These are phyloP conservation scores for Danaus chrysippus DNA, from an alignment of 2,888 invertebrate genomes.

Conservation along the genomic window DNA sequence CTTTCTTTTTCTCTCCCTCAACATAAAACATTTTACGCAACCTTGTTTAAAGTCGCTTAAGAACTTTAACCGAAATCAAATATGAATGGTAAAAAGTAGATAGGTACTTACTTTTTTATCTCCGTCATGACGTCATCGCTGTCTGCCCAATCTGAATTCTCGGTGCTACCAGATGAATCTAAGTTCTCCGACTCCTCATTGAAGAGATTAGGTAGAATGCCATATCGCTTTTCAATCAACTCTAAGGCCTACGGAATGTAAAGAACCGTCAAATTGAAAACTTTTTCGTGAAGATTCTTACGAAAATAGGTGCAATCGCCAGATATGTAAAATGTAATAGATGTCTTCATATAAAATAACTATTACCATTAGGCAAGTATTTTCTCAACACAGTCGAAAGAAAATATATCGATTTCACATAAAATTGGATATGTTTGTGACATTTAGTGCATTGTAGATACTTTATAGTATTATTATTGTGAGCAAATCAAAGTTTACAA, in stretches of 20 bases:
- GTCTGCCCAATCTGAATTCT: slow-evolving; percentile 62
- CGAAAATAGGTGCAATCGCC: too few species aligned
- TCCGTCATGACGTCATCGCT: slow-evolving; percentile 81
- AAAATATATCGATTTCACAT: too few species aligned
- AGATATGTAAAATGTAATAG: too few species aligned
- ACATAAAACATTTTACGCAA: too few species aligned
- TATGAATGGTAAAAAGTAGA: slow-evolving; percentile 8
- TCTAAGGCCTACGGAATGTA: slow-evolving; percentile 85
- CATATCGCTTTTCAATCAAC: slow-evolving; percentile 88
- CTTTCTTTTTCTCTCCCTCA: too few species aligned
- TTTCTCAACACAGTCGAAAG: too few species aligned
- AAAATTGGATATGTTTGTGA: too few species aligned
- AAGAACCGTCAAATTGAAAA: neutral
- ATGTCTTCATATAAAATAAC: too few species aligned
- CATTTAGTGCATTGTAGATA: too few species aligned
- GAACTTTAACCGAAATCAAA: neutral
- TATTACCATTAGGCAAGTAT: too few species aligned
- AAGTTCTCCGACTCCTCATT: slow-evolving; percentile 64
- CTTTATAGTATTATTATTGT: neutral
- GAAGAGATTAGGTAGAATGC: slow-evolving; percentile 82
- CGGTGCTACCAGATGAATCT: slow-evolving; percentile 55
- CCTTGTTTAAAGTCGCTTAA: too few species aligned
- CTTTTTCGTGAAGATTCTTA: neutral
- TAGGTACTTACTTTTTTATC: slow-evolving; percentile 75
- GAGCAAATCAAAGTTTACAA: slow-evolving; percentile 6